Conservation (phyloP, 1,140 invertebrate genomes). For the Trachymyrmex septentrionalis region DNA sequence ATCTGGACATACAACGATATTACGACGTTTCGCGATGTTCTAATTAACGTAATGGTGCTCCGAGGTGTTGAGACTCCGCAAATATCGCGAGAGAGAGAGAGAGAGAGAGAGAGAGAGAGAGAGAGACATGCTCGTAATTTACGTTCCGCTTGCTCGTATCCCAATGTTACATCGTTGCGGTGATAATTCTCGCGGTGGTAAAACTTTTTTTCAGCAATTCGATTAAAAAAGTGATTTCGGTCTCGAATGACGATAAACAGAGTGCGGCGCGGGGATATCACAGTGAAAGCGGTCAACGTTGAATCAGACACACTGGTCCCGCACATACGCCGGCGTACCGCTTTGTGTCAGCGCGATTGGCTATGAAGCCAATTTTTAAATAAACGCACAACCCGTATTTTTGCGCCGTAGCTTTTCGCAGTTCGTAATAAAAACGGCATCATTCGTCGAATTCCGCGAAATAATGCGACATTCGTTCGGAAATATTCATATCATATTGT, state of each 20-base stretch:
- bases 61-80: neutral
- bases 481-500: conserved; percentile 13
- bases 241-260: conserved; percentile 22
- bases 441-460: neutral
- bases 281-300: conserved; percentile 52
- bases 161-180: neutral
- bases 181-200: neutral
- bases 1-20: neutral
- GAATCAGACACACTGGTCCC: conserved; percentile 25
- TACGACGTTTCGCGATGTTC: neutral
- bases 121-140: conserved; percentile 18
- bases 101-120: neutral
- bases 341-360: conserved; percentile 33
- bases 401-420: conserved; percentile 14
- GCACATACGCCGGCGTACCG: neutral
- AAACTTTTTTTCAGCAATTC: conserved; percentile 3
- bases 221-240: conserved; percentile 52
- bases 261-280: neutral
- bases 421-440: conserved; percentile 24
- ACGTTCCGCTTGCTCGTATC: neutral
- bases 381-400: conserved; percentile 40
- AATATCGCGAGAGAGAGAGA: conserved; percentile 2
- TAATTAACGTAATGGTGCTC: conserved; percentile 47
- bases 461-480: neutral
- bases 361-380: conserved; percentile 45